phyloP scores from a whole-genome alignment of 1,140 invertebrate species.

The Brachionus angularis region DNA sequence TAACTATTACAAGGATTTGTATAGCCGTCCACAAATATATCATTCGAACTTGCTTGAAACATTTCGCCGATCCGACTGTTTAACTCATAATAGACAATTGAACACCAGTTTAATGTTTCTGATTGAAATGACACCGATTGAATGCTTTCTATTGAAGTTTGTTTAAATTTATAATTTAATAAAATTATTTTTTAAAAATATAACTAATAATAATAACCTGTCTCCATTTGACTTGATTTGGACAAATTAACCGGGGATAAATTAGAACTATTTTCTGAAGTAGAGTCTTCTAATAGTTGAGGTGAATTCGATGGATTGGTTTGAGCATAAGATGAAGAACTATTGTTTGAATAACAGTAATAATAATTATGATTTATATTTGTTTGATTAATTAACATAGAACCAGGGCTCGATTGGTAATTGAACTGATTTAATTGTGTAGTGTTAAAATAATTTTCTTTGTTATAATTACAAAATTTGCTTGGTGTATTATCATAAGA shows the following conservation, averaged over 20 bases:
- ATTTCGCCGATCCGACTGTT: conserved; percentile 72
- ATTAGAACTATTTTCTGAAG: background rate
- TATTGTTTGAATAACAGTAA: background rate
- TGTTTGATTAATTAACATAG: background rate
- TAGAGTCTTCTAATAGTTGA: conserved; percentile 1
- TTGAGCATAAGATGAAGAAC: background rate
- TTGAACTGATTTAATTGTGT: too few species aligned
- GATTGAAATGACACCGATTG: background rate
- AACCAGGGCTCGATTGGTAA: background rate
- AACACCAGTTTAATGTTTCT: conserved; percentile 74
- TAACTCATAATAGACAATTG: conserved; percentile 95
- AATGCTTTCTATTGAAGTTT: background rate
- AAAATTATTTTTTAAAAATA: background rate
- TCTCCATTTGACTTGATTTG: conserved; percentile 12
- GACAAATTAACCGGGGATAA: background rate
- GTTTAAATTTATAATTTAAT: background rate
- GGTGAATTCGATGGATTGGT: too few species aligned
- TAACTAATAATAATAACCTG: conserved; percentile 6
- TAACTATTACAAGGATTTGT: conserved; percentile 72
- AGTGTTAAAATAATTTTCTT: conserved; percentile 15
- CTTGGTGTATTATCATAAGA: background rate
- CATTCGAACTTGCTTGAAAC: conserved; percentile 22
- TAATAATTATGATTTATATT: conserved; percentile 34
- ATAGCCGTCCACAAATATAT: conserved; percentile 45
- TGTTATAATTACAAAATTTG: conserved; percentile 6